Conservation (phyloP, 2,797 vertebrate species). For the Argyrosomus regius region DNA sequence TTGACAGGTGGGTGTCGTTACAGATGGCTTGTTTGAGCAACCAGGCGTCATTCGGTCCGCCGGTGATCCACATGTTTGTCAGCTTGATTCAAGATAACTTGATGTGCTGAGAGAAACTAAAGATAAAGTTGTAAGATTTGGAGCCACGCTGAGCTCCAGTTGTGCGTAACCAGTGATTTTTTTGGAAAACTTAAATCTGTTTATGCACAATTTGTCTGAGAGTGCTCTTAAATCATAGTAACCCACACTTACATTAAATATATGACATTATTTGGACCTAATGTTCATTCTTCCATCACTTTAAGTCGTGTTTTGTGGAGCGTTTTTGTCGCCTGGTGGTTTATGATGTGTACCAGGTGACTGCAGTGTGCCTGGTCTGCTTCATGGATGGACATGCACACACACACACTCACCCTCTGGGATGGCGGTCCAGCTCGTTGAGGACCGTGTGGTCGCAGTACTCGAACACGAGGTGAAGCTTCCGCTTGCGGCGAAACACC, state of each 20-base stretch:
- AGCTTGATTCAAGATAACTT: no score
- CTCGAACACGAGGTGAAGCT: constrained; percentile 95
- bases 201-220: background rate
- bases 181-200: no score
- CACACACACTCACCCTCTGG: constrained; percentile 88
- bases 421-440: constrained; percentile 92
- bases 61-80: no score
- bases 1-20: no score
- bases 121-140: background rate
- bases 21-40: no score
- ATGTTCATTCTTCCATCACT: no score
- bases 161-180: no score
- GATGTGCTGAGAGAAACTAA: background rate
- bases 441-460: constrained; percentile 97
- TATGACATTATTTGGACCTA: no score
- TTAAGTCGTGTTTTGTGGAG: background rate
- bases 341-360: background rate
- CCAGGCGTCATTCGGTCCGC: no score
- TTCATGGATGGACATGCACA: no score
- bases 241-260: no score
- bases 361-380: background rate
- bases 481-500: constrained; percentile 93
- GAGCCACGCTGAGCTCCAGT: background rate
- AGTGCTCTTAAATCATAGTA: no score
- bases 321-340: background rate